phyloP scores from a whole-genome alignment of 2,888 invertebrate species.

The Slavum lentiscoides region DNA sequence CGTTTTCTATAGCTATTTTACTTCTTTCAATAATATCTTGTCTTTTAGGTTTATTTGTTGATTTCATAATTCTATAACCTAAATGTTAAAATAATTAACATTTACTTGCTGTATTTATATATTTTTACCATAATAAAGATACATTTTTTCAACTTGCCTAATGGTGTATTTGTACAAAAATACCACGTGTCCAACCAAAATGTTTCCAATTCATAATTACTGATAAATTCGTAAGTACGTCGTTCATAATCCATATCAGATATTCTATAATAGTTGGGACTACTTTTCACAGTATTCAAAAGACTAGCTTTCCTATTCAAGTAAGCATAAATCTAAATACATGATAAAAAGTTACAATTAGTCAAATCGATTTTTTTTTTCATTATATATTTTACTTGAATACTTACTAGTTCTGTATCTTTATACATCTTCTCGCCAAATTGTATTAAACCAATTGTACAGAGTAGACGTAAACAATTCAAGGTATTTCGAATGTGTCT shows the following conservation, averaged over 20 bases:
- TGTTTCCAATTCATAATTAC: constrained; percentile 40
- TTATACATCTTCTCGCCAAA: constrained; percentile 44
- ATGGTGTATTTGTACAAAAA: constrained; percentile 49
- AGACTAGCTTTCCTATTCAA: constrained; percentile 41
- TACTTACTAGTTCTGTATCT: constrained; percentile 46
- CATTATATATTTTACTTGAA: background rate
- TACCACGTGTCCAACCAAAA: constrained; percentile 51
- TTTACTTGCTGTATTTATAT: constrained; percentile 58
- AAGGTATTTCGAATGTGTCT: constrained; percentile 36
- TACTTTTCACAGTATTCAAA: constrained; percentile 42
- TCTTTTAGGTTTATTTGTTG: constrained; percentile 41
- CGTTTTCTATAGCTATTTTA: constrained; percentile 62
- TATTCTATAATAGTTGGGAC: constrained; percentile 53
- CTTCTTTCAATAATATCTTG: constrained; percentile 19
- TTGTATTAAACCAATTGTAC: constrained; percentile 47
- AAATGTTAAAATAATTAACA: constrained; percentile 1
- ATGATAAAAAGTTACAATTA: background rate
- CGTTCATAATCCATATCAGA: constrained; percentile 54
- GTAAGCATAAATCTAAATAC: constrained; percentile 36
- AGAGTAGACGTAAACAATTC: constrained; percentile 39
- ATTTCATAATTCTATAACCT: constrained; percentile 60
- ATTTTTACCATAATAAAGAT: constrained; percentile 57
- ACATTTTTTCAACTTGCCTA: constrained; percentile 47
- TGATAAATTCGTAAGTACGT: constrained; percentile 34
- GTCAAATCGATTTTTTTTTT: background rate